phyloP scores from a whole-genome alignment of 2,113 vertebrate species.

The Colinus virginianus region DNA sequence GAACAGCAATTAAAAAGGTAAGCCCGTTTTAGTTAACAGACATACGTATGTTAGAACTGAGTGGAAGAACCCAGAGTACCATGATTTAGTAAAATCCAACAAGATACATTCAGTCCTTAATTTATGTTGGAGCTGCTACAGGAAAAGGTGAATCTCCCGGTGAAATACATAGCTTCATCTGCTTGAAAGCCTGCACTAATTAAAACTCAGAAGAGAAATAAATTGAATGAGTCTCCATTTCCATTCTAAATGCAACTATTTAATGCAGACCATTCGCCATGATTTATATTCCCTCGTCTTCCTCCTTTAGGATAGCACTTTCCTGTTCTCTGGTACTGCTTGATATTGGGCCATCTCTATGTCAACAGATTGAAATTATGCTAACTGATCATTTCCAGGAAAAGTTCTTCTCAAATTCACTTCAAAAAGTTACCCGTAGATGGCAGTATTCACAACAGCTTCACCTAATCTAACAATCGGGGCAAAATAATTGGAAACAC shows the following conservation, averaged over 20 bases:
- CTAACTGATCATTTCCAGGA: not conserved
- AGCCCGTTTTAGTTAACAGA: not conserved
- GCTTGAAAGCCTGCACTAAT: not conserved
- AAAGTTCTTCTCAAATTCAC: not conserved
- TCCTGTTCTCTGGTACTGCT: not conserved
- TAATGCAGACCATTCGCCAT: not conserved
- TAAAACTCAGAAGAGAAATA: not conserved
- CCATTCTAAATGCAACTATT: too few relatives aligned
- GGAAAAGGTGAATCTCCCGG: not conserved
- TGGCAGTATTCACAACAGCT: not conserved
- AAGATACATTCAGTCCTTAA: not conserved
- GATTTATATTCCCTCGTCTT: not conserved
- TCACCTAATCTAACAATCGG: not conserved
- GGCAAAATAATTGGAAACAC: rapidly evolving
- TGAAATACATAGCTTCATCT: not conserved
- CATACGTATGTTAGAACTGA: not conserved
- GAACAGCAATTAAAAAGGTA: not conserved
- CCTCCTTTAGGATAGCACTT: not conserved
- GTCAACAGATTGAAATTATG: not conserved
- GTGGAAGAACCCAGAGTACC: not conserved
- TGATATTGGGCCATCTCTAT: rapidly evolving
- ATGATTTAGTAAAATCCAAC: not conserved
- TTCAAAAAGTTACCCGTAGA: not conserved
- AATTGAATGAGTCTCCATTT: not conserved
- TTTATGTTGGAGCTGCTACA: not conserved